Evolutionary conservation across 2,797 vertebrate genomes (phyloP).

Genomic region (Brachyalestes nurse): DNA sequence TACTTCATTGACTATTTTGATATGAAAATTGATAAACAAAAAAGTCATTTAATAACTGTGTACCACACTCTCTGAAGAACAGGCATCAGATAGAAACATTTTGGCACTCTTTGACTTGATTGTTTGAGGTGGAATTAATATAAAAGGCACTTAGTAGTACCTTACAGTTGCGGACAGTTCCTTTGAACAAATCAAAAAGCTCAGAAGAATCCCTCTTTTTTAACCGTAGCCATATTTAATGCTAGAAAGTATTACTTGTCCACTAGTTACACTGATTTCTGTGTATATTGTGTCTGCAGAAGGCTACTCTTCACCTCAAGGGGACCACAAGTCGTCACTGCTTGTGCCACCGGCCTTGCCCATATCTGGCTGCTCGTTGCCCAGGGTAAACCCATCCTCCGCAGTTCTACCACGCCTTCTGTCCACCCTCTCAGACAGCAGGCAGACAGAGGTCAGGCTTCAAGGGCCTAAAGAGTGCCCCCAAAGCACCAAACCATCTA

Average conservation of each 20-base stretch:
- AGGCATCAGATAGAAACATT: no score
- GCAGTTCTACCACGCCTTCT: slow-evolving; percentile 87
- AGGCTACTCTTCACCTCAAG: slow-evolving; percentile 86
- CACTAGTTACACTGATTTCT: not conserved
- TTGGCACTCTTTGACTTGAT: no score
- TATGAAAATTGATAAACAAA: not conserved
- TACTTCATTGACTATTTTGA: no score
- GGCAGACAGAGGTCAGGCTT: slow-evolving; percentile 76
- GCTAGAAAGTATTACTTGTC: no score
- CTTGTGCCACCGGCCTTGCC: slow-evolving; percentile 88
- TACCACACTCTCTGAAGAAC: no score
- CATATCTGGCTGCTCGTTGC: slow-evolving; percentile 90
- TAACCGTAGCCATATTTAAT: no score
- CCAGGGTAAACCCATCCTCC: slow-evolving; percentile 88
- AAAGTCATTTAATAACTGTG: no score
- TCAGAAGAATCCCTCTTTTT: no score
- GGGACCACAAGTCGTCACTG: slow-evolving; percentile 89
- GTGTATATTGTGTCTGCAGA: slow-evolving; percentile 64
- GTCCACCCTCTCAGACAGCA: slow-evolving; percentile 85
- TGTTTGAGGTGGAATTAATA: no score
- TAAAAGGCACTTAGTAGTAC: no score
- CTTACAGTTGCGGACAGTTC: no score
- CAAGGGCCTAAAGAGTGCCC: slow-evolving; percentile 87
- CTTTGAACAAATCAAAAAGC: no score
- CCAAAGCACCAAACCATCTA: slow-evolving; percentile 86